Conservation (phyloP, 2,797 vertebrate genomes). For the Poeciliopsis turneri region DNA sequence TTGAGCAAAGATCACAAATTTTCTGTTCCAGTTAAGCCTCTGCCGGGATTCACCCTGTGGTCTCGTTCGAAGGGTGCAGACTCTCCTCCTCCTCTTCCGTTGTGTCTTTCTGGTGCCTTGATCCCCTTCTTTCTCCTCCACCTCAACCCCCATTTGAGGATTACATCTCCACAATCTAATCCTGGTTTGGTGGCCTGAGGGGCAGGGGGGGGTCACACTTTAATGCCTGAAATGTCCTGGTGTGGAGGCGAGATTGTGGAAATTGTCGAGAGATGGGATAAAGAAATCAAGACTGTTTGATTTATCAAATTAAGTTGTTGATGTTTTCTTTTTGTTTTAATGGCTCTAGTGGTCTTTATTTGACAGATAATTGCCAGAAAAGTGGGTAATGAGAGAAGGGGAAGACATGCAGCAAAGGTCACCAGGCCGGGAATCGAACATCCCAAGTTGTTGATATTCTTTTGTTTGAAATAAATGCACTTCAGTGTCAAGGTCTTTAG, state of each 20-base stretch:
- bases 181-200: conserved; percentile 29
- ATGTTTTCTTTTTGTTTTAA: no score
- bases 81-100: conserved; percentile 61
- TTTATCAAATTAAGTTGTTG: neutral
- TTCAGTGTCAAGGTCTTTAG: neutral
- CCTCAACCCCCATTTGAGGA: conserved; percentile 59
- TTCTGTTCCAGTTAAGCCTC: conserved; percentile 63
- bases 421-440: no score
- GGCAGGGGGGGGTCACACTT: conserved; percentile 29
- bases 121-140: conserved; percentile 57
- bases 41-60: conserved; percentile 44
- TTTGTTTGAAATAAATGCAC: neutral
- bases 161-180: conserved; percentile 69
- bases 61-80: conserved; percentile 66
- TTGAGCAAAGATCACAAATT: neutral
- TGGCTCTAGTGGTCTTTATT: no score
- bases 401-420: no score
- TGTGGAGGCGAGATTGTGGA: conserved; percentile 29
- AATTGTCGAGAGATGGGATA: conserved; percentile 1
- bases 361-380: no score
- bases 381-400: no score
- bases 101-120: conserved; percentile 59
- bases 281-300: no score
- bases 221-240: conserved; percentile 47
- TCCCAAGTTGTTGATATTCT: neutral